Evolutionary conservation across 2,888 invertebrate genomes (phyloP).

Genomic region (Lycaena phlaeas): DNA sequence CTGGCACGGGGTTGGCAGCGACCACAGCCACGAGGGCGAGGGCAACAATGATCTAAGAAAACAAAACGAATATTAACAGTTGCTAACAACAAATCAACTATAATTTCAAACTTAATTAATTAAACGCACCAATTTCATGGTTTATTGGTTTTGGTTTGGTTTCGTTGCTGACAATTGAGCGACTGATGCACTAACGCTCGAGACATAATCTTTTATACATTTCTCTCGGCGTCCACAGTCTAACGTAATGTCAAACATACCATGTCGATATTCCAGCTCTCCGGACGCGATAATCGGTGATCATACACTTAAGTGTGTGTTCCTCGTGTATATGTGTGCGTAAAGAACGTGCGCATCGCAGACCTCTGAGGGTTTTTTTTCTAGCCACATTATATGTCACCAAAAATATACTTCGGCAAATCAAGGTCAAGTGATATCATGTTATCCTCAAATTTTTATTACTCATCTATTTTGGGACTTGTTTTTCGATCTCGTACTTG

Average conservation of each 20-base stretch:
- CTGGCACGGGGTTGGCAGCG: conserved; percentile 32
- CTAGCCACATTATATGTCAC: conserved; percentile 37
- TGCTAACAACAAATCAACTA: neutral
- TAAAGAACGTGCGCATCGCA: conserved; percentile 24
- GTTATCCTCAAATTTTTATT: conserved; percentile 13
- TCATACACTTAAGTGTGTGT: conserved; percentile 26
- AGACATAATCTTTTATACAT: conserved; percentile 61
- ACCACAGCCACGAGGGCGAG: conserved; percentile 45
- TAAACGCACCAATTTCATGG: conserved; percentile 59
- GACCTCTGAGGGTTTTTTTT: conserved; percentile 34
- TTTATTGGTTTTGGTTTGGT: conserved; percentile 37
- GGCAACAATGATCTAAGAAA: conserved; percentile 34
- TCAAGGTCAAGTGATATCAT: conserved; percentile 18
- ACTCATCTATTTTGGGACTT: conserved; percentile 7
- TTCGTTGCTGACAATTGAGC: conserved; percentile 43
- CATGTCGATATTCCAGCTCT: conserved; percentile 48
- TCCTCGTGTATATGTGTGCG: conserved; percentile 20
- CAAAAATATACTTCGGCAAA: conserved; percentile 25
- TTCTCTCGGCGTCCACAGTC: conserved; percentile 39
- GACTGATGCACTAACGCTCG: conserved; percentile 46
- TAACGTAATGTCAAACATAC: conserved; percentile 55
- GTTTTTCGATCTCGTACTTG: too few species aligned
- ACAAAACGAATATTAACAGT: neutral
- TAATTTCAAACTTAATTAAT: conserved; percentile 4
- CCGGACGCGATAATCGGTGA: conserved; percentile 45